Evolutionary conservation across 2,113 vertebrate genomes (phyloP), one percentile per base, ranked within the genome.

Genomic region (Lagopus leucura): DNA sequence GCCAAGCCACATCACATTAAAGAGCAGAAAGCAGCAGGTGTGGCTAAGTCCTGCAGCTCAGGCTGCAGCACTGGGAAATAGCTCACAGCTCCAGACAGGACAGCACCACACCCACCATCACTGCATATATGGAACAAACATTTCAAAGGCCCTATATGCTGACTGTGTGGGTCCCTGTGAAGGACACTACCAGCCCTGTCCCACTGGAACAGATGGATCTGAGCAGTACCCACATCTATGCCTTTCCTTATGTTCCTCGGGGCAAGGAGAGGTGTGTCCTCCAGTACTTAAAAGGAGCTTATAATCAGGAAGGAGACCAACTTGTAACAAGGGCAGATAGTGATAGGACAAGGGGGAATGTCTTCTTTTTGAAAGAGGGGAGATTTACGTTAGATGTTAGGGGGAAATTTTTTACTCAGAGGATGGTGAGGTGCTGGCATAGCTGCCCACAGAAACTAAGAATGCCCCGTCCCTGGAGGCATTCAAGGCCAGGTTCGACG

Each of bases 81-180:
- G 40, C 19, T 74, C 21, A 5, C 12, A 25, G 50, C 36, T 50
- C 30, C 27, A 18, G 55, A 17, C 30, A 15, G 63, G 40, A 61
- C 8, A 48, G 10, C 54, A 89, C 45, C 32, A 0, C 1, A 17
- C n/a, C 34, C 72, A 12, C 34, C 36, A 9, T 5, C 4, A 7
- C 61, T 7, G 21, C 5, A 16, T 0, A 1, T 0, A 10, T 5
- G n/a, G 16, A 78, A 40, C 34, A 40, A 17, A 40, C 7, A 25
- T 64, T 40, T 19, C 7, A 65, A 52, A 45, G n/a, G 1, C 5
- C 36, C 40, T 3, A 2, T 1, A 14, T 27, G n/a, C 11, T 1
- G 2, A 19, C 48, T 8, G 3, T 5, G 60, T 2, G 7, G 38
- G 58, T 54, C 32, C 38, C 4, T 0, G 24, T 28, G 24, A 58